These are phyloP conservation scores for Anabacerthia variegaticeps DNA, from an alignment of 2,797 vertebrate species.

Conservation along the genomic window DNA sequence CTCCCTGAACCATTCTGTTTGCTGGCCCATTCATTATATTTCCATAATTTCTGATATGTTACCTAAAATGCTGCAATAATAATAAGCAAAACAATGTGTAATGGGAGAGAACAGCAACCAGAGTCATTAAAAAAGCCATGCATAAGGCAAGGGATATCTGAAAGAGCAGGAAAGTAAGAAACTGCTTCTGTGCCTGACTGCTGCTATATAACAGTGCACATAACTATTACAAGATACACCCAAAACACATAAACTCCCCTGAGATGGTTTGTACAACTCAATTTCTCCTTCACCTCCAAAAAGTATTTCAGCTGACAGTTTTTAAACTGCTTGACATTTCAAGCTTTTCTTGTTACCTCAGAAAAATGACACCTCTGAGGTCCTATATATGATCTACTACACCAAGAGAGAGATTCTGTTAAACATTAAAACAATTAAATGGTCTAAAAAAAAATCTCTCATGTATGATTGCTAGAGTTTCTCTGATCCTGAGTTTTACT, in stretches of 20 bases:
- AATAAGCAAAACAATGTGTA: background rate
- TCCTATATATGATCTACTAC: background rate
- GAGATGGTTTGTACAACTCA: background rate
- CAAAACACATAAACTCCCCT: background rate
- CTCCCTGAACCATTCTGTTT: background rate
- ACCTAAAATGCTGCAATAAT: background rate
- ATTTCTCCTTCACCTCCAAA: background rate
- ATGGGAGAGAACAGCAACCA: background rate
- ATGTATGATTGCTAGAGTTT: background rate
- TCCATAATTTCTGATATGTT: background rate
- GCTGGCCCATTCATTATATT: background rate
- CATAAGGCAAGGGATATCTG: background rate
- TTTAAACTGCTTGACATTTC: background rate
- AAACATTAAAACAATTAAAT: background rate
- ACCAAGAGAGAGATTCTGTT: background rate
- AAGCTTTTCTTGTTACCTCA: background rate
- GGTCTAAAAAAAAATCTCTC: background rate
- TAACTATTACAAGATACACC: background rate
- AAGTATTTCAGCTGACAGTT: background rate
- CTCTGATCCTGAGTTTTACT: background rate
- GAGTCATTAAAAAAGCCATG: background rate
- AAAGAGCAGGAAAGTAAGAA: background rate
- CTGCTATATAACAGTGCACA: accelerated
- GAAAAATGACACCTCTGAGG: background rate
- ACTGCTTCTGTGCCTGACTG: background rate